Percentiles rank a stretch among this genome's conserved stretches.
phyloP scores from a whole-genome alignment of 2,888 invertebrate species.

The Lithosia quadra region DNA sequence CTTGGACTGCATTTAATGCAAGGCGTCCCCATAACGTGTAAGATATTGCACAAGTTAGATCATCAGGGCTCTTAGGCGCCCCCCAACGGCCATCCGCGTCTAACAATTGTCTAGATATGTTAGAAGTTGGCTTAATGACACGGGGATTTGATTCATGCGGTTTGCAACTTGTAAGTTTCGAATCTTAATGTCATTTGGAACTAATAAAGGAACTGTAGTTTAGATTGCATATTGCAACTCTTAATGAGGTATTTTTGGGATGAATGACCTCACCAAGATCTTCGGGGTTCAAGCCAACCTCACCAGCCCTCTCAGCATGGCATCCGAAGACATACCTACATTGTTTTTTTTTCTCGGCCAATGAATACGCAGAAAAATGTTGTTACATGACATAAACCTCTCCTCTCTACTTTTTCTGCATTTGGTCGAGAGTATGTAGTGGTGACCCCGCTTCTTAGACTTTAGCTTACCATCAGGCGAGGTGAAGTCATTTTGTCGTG shows the following conservation, averaged over 20 bases:
- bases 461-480: no score
- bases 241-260: neutral
- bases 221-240: constrained; percentile 21
- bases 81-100: constrained; percentile 61
- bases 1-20: constrained; percentile 70
- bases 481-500: no score
- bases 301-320: no score
- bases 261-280: neutral
- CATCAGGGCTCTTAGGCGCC: constrained; percentile 69
- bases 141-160: constrained; percentile 67
- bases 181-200: constrained; percentile 40
- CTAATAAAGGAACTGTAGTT: constrained; percentile 30
- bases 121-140: constrained; percentile 66
- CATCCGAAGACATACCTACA: no score
- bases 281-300: no score
- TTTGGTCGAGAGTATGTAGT: no score
- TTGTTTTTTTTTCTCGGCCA: no score
- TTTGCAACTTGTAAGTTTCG: constrained; percentile 51
- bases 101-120: constrained; percentile 61
- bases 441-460: no score
- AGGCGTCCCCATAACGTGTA: constrained; percentile 71
- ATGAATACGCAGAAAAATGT: no score
- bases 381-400: no score
- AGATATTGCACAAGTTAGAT: constrained; percentile 78
- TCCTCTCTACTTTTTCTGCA: no score